phyloP scores from a whole-genome alignment of 2,113 vertebrate genomes.

The Atrichornis clamosus region DNA sequence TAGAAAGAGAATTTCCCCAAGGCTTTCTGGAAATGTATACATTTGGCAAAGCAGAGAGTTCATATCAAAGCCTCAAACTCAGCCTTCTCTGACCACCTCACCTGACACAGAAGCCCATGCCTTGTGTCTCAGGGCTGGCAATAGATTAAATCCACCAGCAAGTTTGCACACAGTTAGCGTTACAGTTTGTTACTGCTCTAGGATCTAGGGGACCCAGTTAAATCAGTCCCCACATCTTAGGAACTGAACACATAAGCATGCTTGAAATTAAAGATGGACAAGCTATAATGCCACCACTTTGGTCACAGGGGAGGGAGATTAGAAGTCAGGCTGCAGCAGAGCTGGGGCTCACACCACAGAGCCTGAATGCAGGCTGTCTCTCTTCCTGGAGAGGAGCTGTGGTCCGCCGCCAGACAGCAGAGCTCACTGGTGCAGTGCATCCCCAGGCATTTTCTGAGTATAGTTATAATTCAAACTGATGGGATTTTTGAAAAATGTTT shows the following conservation, averaged over 20 bases:
- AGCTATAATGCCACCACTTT: neutral
- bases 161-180: neutral
- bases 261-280: neutral
- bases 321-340: neutral
- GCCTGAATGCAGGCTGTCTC: neutral
- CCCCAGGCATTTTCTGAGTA: neutral
- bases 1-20: neutral
- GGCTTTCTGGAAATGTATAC: neutral
- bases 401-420: rapidly evolving
- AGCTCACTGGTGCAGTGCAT: neutral
- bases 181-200: neutral
- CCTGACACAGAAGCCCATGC: rapidly evolving
- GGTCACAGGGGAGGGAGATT: neutral
- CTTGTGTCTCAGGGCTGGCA: neutral
- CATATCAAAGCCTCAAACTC: neutral
- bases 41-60: neutral
- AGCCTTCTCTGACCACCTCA: neutral
- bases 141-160: rapidly evolving
- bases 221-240: neutral
- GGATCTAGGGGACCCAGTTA: neutral
- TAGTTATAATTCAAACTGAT: constrained; percentile 1
- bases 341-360: rapidly evolving
- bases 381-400: neutral
- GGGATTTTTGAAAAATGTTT: constrained; percentile 22
- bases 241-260: rapidly evolving